These are phyloP conservation scores for Nerophis ophidion DNA, from an alignment of 2,113 vertebrate genomes.

Conservation along the genomic window DNA sequence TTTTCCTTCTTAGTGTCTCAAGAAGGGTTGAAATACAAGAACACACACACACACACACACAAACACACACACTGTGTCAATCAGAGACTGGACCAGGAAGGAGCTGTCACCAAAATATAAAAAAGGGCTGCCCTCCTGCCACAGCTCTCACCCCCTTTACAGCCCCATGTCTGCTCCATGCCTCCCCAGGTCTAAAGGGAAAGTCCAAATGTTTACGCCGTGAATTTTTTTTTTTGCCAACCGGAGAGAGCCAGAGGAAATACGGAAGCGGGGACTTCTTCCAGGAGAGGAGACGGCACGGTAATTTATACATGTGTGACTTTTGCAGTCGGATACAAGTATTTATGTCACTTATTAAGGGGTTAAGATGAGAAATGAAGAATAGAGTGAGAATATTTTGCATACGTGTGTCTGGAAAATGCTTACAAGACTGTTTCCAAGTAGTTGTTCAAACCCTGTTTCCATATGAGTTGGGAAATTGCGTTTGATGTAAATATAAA, in stretches of 20 bases:
- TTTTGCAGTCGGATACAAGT: slow-evolving; percentile 55
- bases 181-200: slow-evolving; percentile 43
- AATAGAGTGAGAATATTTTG: slow-evolving; percentile 25
- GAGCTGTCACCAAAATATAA: slow-evolving; percentile 20
- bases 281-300: slow-evolving; percentile 1
- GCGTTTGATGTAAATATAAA: no score
- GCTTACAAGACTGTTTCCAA: no score
- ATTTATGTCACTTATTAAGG: slow-evolving; percentile 67
- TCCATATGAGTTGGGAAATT: no score
- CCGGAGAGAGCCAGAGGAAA: no score
- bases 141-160: slow-evolving; percentile 14
- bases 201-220: slow-evolving; percentile 40
- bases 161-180: slow-evolving; percentile 19
- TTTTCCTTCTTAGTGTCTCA: no score
- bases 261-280: no score
- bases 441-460: no score
- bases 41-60: background rate
- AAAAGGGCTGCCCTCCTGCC: slow-evolving; percentile 50
- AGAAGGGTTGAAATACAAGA: no score
- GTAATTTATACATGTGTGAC: slow-evolving; percentile 58
- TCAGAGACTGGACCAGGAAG: slow-evolving; percentile 53
- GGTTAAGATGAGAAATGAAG: slow-evolving; percentile 31
- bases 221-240: background rate
- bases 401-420: slow-evolving; percentile 3
- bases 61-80: slow-evolving; percentile 31